Base-by-base conservation (phyloP, 2,113 vertebrate species). In the Alexandromys fortis region DNA sequence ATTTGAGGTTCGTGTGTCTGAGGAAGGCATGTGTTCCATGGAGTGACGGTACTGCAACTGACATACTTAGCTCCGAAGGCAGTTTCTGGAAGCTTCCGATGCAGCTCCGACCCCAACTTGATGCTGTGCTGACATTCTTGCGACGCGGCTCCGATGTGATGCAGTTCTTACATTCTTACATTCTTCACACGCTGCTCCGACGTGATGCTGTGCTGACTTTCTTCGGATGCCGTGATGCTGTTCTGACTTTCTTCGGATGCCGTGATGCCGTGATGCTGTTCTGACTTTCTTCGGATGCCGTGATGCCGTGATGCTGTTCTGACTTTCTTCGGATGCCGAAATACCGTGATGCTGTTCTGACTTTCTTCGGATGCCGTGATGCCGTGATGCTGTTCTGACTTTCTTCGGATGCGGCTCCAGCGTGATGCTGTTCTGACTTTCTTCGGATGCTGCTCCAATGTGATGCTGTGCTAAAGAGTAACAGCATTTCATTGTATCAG, bases 31-130 rank as follows among this genome's bases (percentile, higher is more conserved):
- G 3, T 68, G 63, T 0, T 12, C 17, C 4, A 1, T 35, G 19
- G 19, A 47, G 3, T 33, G 7, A 33, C 13, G 42, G 1, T 47
- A 19, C 4, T 24, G 14, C 7, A 45, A 38, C 0, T 17, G 33
- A 52, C 47, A 0, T 35, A 65, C 14, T 58, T 77, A 33, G 61
- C 22, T 77, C 58, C 45, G 30, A 55, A 14, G 47, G 12, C 35
- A 24, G 45, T 68, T 87, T 47, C 38, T 10, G 4, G 17, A 47
- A n/a, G 19, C 24, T 68, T 13, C 14, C 0, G 63, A 3, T 45
- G 77, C 33, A 72, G 3, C 33, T 90, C n/a, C 35, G 52, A 79
- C 47, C 45, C 45, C 45, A 10, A 49, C 38, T 35, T 26, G 14
- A 4, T 45, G 70, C 26, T 83, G 1, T 35, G 52, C 52, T 52